Conservation (phyloP, 2,113 vertebrate genomes). For the Formicarius rufipectus region DNA sequence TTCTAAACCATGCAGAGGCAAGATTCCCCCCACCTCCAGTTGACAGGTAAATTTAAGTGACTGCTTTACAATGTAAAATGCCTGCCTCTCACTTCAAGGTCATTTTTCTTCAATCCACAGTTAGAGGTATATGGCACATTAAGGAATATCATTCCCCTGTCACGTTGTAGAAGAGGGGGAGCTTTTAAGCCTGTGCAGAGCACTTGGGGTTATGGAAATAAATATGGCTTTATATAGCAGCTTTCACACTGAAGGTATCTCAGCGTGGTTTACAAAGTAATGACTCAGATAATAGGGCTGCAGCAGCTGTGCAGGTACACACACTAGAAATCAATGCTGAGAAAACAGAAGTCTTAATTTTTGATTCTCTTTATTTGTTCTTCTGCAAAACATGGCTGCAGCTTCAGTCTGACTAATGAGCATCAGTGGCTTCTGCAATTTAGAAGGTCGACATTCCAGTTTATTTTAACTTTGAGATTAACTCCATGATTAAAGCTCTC, state of each 20-base stretch:
- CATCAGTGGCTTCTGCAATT: background rate
- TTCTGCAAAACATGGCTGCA: background rate
- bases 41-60: constrained; percentile 36
- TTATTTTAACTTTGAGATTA: constrained; percentile 40
- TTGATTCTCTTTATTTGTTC: background rate
- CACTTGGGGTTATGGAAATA: background rate
- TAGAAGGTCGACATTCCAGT: background rate
- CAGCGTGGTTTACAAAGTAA: constrained; percentile 37
- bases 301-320: constrained; percentile 16
- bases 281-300: constrained; percentile 16
- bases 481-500: constrained; percentile 23
- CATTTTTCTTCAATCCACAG: constrained; percentile 10
- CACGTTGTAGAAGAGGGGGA: background rate
- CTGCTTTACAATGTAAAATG: constrained; percentile 6
- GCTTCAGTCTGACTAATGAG: background rate
- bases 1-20: background rate
- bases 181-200: constrained; percentile 38
- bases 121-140: constrained; percentile 11
- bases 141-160: constrained; percentile 1
- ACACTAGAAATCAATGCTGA: background rate
- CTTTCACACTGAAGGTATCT: background rate
- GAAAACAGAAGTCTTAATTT: background rate
- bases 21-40: background rate
- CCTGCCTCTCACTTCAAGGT: constrained; percentile 44
- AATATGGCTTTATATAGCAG: constrained; percentile 20